phyloP scores from a whole-genome alignment of 2,797 vertebrate species.

The Carapus acus region DNA sequence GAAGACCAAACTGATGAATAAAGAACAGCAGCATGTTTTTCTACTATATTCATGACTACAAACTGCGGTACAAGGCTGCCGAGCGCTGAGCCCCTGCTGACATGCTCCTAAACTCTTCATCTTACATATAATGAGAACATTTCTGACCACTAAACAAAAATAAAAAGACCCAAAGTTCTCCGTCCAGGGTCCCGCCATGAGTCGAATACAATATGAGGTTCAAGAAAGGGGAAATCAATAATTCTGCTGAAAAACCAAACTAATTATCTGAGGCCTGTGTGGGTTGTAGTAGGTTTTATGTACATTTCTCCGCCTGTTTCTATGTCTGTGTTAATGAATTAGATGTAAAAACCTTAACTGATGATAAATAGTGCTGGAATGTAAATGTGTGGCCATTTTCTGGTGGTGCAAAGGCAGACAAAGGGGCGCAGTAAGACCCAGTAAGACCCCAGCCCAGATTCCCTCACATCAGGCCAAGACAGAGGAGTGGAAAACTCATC shows the following conservation, averaged over 20 bases:
- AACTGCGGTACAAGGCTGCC: background rate
- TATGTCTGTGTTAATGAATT: background rate
- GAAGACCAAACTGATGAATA: conserved; percentile 31
- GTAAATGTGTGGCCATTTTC: conserved; percentile 9
- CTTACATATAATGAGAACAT: conserved; percentile 7
- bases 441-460: conserved; percentile 22
- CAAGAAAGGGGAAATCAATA: background rate
- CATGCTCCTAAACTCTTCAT: conserved; percentile 9
- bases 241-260: background rate
- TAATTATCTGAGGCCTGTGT: background rate
- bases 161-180: background rate
- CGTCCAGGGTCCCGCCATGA: background rate
- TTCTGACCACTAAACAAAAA: conserved; percentile 1
- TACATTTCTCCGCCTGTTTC: background rate
- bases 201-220: background rate
- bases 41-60: too few species aligned
- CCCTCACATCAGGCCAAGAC: conserved; percentile 22
- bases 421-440: conserved; percentile 26
- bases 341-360: conserved; percentile 18
- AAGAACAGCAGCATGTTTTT: conserved; percentile 30
- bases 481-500: conserved; percentile 36
- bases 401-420: conserved; percentile 33
- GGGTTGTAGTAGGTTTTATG: background rate
- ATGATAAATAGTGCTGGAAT: conserved; percentile 30
- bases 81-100: conserved; percentile 9